phyloP scores from a whole-genome alignment of 2,888 invertebrate species.

The Drosophila prolongata region DNA sequence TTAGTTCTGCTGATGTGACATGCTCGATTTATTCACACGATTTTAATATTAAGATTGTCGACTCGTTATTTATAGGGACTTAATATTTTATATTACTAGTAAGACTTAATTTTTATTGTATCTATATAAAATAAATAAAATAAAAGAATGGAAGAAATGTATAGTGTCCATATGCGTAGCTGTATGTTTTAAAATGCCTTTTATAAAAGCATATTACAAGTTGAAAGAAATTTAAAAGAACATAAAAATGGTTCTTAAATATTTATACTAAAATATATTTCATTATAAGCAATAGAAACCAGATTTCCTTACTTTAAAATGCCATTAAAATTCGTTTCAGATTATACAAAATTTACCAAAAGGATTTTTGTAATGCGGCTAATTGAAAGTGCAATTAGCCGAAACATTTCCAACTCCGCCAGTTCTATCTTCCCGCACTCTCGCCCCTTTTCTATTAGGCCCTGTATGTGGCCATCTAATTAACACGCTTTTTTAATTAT shows the following conservation, averaged over 20 bases:
- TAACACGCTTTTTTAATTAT: constrained; percentile 78
- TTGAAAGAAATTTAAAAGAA: too few species aligned
- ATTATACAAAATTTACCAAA: constrained; percentile 7
- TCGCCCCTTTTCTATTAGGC: neutral
- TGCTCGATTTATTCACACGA: constrained; percentile 34
- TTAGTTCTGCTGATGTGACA: constrained; percentile 37
- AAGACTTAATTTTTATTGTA: too few species aligned
- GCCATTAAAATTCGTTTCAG: neutral
- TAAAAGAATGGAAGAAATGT: too few species aligned
- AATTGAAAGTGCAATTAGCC: constrained; percentile 76
- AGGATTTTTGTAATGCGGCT: constrained; percentile 54
- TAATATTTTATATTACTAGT: neutral
- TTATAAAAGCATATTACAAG: too few species aligned
- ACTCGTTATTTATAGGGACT: neutral
- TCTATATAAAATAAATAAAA: too few species aligned
- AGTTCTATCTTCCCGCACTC: constrained; percentile 1
- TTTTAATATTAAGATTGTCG: constrained; percentile 7
- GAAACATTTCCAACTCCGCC: constrained; percentile 19
- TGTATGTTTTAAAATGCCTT: too few species aligned
- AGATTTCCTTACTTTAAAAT: neutral
- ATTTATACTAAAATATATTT: neutral
- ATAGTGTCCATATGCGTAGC: too few species aligned
- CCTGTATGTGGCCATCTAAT: constrained; percentile 53
- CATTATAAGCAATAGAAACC: too few species aligned
- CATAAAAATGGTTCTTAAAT: too few species aligned